Conservation (phyloP, 1,140 invertebrate genomes). For the Aleiodes sp. region DNA sequence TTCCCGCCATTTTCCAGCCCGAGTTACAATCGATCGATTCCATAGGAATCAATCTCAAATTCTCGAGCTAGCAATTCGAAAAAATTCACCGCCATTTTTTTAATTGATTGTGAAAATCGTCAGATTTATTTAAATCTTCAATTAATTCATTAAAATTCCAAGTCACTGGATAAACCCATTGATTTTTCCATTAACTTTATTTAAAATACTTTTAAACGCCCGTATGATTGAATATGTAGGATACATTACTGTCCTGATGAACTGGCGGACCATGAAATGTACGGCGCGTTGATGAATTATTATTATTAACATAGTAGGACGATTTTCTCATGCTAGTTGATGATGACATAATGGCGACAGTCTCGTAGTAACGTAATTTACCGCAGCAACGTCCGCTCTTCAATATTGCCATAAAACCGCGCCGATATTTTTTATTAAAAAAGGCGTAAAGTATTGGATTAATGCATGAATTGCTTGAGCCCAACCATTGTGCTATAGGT, state of each 20-base stretch:
- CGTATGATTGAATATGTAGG: slow-evolving; percentile 76
- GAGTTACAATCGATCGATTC: slow-evolving; percentile 48
- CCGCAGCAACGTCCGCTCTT: slow-evolving; percentile 86
- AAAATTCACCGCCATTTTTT: slow-evolving; percentile 1
- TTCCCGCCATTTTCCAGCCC: slow-evolving; percentile 35
- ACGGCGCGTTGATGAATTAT: slow-evolving; percentile 59
- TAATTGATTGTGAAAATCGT: not conserved
- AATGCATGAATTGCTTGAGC: slow-evolving; percentile 95
- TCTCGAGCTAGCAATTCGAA: slow-evolving; percentile 44
- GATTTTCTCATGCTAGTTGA: slow-evolving; percentile 83
- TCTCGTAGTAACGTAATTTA: slow-evolving; percentile 82
- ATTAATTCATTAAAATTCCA: not conserved
- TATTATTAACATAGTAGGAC: slow-evolving; percentile 81
- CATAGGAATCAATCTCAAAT: slow-evolving; percentile 32
- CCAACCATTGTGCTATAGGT: slow-evolving; percentile 95
- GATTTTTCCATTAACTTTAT: not conserved
- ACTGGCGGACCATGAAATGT: slow-evolving; percentile 72
- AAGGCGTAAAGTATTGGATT: slow-evolving; percentile 98
- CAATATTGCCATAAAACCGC: slow-evolving; percentile 90
- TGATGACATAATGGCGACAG: slow-evolving; percentile 83
- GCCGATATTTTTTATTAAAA: slow-evolving; percentile 95
- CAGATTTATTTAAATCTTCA: not conserved
- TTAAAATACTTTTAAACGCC: slow-evolving; percentile 60
- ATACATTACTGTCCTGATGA: slow-evolving; percentile 76
- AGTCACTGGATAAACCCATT: not conserved